These are phyloP conservation scores for Thelaira solivaga DNA, from an alignment of 2,888 invertebrate genomes.

Conservation along the genomic window DNA sequence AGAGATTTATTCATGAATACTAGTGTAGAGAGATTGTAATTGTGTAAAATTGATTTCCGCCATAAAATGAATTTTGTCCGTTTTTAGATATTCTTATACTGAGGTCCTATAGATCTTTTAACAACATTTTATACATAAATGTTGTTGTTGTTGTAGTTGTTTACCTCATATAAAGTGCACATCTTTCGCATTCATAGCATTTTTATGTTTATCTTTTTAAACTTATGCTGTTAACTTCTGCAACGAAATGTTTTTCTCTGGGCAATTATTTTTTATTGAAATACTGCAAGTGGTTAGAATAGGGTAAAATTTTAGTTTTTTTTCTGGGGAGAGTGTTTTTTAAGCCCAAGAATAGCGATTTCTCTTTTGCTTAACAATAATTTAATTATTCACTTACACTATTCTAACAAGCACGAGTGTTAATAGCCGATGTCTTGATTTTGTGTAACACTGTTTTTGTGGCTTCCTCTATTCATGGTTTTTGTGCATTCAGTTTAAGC, in stretches of 20 bases:
- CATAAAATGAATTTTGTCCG: constrained; percentile 48
- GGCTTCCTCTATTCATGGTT: constrained; percentile 7
- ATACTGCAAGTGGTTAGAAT: constrained; percentile 4
- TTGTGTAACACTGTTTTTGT: constrained; percentile 4
- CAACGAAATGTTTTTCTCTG: constrained; percentile 29
- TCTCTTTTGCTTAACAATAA: neutral
- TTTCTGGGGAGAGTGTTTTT: no score
- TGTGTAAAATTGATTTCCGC: constrained; percentile 66
- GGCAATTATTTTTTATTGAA: constrained; percentile 28
- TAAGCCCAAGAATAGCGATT: no score
- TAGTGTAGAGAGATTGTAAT: constrained; percentile 52
- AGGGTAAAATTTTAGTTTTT: neutral
- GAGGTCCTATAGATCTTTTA: constrained; percentile 22
- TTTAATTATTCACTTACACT: neutral
- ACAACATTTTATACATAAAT: constrained; percentile 18
- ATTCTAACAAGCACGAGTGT: neutral
- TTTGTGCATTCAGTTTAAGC: constrained; percentile 35
- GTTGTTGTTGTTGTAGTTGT: neutral
- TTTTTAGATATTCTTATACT: constrained; percentile 23
- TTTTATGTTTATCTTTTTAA: constrained; percentile 49
- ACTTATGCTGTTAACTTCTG: constrained; percentile 38
- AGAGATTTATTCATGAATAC: constrained; percentile 24
- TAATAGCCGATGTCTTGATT: constrained; percentile 29
- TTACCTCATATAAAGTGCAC: constrained; percentile 24
- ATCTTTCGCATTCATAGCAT: constrained; percentile 46